Percentiles rank a stretch among this genome's conserved stretches.
Evolutionary conservation across 2,797 vertebrate genomes (phyloP).

Genomic region (Urosaurus nigricauda): DNA sequence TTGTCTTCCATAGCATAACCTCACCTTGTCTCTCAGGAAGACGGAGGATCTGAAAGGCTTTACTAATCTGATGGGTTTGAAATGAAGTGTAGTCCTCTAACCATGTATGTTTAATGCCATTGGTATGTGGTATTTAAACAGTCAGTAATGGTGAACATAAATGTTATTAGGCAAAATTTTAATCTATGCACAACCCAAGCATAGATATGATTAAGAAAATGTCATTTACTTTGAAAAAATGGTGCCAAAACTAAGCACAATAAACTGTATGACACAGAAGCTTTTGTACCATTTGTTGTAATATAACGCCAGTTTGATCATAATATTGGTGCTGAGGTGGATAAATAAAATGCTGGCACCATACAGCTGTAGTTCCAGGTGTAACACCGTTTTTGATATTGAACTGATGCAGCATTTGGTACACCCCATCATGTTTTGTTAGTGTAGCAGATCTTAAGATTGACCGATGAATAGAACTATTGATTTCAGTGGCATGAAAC

Average conservation of each 20-base stretch:
- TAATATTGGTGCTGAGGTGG: neutral
- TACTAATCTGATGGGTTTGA: slow-evolving; percentile 33
- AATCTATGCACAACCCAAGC: slow-evolving; percentile 10
- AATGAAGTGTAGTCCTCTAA: slow-evolving; percentile 28
- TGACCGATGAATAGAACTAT: neutral
- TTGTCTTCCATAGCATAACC: slow-evolving; percentile 48
- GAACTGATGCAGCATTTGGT: neutral
- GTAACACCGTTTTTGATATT: neutral
- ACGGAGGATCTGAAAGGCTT: slow-evolving; percentile 41
- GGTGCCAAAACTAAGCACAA: slow-evolving; percentile 4
- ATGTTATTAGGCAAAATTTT: slow-evolving; percentile 25
- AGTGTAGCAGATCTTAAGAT: neutral
- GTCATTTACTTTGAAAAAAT: neutral
- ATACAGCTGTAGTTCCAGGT: neutral
- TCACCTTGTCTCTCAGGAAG: slow-evolving; percentile 56
- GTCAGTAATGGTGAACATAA: slow-evolving; percentile 13
- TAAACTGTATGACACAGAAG: neutral
- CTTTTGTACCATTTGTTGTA: neutral
- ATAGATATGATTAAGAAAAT: slow-evolving; percentile 31
- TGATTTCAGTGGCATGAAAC: neutral
- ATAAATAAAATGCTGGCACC: neutral
- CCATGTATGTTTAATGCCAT: neutral
- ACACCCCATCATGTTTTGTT: neutral
- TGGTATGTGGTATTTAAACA: neutral
- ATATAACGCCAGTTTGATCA: neutral